These are phyloP conservation scores for Engraulis encrasicolus DNA, from an alignment of 2,113 vertebrate genomes.

Conservation along the genomic window DNA sequence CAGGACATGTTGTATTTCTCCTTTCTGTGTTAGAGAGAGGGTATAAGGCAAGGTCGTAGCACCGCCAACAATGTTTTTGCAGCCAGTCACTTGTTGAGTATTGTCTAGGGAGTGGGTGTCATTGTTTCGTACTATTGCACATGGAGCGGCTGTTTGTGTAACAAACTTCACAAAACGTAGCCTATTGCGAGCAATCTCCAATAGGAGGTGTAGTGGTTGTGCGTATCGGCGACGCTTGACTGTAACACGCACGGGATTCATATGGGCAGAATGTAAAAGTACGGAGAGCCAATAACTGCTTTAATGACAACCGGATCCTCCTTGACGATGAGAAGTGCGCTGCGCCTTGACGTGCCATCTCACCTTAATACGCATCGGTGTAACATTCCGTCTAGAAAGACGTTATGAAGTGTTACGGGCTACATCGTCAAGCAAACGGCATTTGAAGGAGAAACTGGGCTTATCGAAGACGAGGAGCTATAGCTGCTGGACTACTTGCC, in stretches of 20 bases:
- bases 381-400: not conserved
- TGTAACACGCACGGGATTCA: not conserved
- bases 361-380: not conserved
- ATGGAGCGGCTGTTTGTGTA: not conserved
- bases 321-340: not conserved
- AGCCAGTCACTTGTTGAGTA: too few relatives aligned
- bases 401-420: not conserved
- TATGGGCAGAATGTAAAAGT: not conserved
- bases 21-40: not conserved
- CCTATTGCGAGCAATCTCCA: not conserved
- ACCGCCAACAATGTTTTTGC: too few relatives aligned
- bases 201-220: not conserved
- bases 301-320: not conserved
- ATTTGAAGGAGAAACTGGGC: not conserved
- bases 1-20: not conserved
- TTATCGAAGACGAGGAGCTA: not conserved
- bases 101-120: too few relatives aligned
- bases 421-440: not conserved
- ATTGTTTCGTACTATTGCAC: too few relatives aligned
- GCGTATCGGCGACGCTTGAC: not conserved
- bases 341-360: not conserved
- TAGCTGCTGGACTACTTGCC: not conserved
- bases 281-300: not conserved
- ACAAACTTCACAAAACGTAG: conserved; percentile 2
- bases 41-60: too few relatives aligned